phyloP scores from a whole-genome alignment of 2,113 vertebrate species.

The Neodon shergylaensis region DNA sequence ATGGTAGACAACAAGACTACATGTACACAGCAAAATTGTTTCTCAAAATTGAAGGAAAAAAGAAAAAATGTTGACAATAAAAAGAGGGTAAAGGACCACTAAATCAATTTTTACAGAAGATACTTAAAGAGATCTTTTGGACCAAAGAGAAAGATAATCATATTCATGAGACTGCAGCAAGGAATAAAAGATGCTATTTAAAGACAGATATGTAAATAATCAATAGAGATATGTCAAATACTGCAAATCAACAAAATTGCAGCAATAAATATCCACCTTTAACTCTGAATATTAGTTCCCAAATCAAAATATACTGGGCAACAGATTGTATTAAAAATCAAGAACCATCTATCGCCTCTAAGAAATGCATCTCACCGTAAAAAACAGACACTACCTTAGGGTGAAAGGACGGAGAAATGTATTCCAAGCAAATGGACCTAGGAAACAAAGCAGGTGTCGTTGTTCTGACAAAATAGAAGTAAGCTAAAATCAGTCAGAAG shows the following conservation, averaged over 20 bases:
- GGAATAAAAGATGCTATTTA: background rate
- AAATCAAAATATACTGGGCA: background rate
- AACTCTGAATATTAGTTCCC: background rate
- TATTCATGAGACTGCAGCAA: background rate
- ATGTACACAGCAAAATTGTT: background rate
- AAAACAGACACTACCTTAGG: background rate
- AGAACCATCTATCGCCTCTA: background rate
- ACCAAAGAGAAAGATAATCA: background rate
- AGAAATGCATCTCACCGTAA: background rate
- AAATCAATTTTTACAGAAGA: background rate
- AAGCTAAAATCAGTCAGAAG: background rate
- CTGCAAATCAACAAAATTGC: background rate
- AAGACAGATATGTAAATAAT: background rate
- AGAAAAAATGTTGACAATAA: background rate
- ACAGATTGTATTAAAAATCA: background rate
- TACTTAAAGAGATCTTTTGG: background rate
- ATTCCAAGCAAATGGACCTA: background rate
- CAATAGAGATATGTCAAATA: background rate
- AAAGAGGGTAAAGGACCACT: background rate
- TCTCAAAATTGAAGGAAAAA: background rate
- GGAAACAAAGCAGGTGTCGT: background rate
- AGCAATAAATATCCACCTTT: background rate
- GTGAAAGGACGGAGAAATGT: background rate
- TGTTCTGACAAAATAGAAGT: background rate
- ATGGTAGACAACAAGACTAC: background rate